Conservation (phyloP, 2,797 vertebrate genomes). For the Acropternis orthonyx region DNA sequence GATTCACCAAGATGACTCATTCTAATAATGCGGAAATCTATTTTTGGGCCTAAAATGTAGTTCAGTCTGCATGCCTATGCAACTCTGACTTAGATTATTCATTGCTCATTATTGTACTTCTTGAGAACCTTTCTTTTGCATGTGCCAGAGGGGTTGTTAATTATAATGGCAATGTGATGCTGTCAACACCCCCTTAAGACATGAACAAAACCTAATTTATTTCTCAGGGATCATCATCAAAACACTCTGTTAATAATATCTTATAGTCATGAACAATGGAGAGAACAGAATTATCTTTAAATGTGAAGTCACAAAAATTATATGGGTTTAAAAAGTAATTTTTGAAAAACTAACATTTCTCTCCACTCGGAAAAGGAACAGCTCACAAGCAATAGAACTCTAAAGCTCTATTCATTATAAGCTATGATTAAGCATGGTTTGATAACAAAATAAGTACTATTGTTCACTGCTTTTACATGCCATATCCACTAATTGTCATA, state of each 20-base stretch:
- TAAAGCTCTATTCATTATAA: not conserved
- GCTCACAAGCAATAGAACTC: accelerated
- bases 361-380: not conserved
- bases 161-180: not conserved
- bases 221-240: not conserved
- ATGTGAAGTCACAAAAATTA: not conserved
- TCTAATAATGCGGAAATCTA: not conserved
- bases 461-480: not conserved
- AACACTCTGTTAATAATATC: not conserved
- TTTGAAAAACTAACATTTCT: not conserved
- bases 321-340: not conserved
- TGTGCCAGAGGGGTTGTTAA: not conserved
- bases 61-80: not conserved
- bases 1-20: not conserved
- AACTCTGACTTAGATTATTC: not conserved
- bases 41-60: not conserved
- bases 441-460: not conserved
- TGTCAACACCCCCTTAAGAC: not conserved
- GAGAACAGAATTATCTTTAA: not conserved
- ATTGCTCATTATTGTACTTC: not conserved
- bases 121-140: not conserved
- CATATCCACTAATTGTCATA: not conserved
- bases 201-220: not conserved
- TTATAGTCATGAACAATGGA: not conserved
- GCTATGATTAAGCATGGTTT: not conserved